phyloP scores from a whole-genome alignment of 1,140 invertebrate species.

The Planococcus citri region DNA sequence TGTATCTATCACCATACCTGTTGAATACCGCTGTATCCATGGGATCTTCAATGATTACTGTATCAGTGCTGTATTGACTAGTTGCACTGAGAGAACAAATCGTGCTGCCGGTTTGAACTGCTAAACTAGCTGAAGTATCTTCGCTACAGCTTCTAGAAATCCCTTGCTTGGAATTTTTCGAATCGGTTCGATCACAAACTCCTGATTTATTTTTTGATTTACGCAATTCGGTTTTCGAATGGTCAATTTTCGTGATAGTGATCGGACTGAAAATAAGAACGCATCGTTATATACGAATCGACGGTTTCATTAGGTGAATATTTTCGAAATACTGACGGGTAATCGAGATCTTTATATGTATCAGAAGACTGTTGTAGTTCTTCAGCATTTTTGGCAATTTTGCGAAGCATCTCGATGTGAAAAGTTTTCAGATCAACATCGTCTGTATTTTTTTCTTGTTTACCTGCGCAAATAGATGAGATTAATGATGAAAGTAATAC shows the following conservation, averaged over 20 bases:
- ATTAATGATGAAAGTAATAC: too few species aligned
- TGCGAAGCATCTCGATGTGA: background rate
- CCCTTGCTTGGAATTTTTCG: background rate
- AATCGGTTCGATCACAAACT: background rate
- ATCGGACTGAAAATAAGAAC: background rate
- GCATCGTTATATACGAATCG: background rate
- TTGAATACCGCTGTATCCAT: background rate
- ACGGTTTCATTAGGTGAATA: background rate
- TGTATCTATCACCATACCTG: background rate
- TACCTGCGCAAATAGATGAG: too few species aligned
- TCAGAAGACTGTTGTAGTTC: background rate
- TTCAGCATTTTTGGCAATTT: background rate
- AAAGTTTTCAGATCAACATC: background rate
- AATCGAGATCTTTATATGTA: background rate
- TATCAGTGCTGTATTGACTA: background rate
- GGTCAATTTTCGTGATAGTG: background rate
- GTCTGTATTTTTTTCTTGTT: background rate
- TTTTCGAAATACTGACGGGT: constrained; percentile 3
- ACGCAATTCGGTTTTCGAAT: background rate
- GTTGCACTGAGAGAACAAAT: background rate
- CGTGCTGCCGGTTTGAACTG: background rate
- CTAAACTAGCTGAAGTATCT: background rate
- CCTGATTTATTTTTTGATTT: background rate
- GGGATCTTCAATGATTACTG: background rate
- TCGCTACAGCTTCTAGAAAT: background rate